A percentile compares a stretch with the other conserved stretches of the same genome.
Conservation (phyloP, 2,888 invertebrate species). For the Ephialtes manifestator region DNA sequence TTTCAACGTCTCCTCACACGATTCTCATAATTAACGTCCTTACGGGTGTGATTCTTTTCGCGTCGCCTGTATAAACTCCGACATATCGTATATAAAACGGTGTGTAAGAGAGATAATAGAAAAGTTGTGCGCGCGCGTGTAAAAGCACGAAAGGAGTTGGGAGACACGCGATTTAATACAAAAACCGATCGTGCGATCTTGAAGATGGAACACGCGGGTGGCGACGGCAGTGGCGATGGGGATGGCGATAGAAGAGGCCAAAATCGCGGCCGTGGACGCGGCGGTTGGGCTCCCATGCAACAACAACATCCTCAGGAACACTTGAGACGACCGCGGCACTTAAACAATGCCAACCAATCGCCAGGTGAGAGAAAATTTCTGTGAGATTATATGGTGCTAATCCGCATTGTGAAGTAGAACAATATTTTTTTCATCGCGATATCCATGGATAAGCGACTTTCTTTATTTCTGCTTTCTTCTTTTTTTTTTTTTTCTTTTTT, state of each 20-base stretch:
- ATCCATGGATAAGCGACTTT: constrained; percentile 10
- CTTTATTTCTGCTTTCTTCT: constrained; percentile 22
- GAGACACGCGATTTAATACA: background rate
- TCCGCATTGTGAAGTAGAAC: background rate
- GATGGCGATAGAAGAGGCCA: constrained; percentile 73
- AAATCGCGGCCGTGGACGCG: constrained; percentile 77
- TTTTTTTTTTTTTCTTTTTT: constrained; percentile 28
- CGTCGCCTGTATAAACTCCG: background rate
- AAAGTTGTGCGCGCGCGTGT: background rate
- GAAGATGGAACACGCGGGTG: constrained; percentile 79
- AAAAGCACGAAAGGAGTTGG: background rate
- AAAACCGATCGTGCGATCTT: constrained; percentile 25
- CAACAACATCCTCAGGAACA: constrained; percentile 66
- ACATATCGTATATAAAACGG: background rate
- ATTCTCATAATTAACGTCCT: background rate
- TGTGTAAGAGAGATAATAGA: background rate
- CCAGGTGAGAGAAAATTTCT: constrained; percentile 54
- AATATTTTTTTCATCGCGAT: background rate
- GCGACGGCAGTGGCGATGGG: constrained; percentile 74
- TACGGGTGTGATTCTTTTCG: constrained; percentile 10
- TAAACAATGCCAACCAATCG: constrained; percentile 61
- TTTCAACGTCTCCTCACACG: constrained; percentile 16
- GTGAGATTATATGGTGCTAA: background rate
- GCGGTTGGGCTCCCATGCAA: constrained; percentile 63
- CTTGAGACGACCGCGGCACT: constrained; percentile 78